Evolutionary conservation across 2,888 invertebrate species (phyloP), one percentile per base, ranked within the genome.

Genomic region (Leptopilina myrica): DNA sequence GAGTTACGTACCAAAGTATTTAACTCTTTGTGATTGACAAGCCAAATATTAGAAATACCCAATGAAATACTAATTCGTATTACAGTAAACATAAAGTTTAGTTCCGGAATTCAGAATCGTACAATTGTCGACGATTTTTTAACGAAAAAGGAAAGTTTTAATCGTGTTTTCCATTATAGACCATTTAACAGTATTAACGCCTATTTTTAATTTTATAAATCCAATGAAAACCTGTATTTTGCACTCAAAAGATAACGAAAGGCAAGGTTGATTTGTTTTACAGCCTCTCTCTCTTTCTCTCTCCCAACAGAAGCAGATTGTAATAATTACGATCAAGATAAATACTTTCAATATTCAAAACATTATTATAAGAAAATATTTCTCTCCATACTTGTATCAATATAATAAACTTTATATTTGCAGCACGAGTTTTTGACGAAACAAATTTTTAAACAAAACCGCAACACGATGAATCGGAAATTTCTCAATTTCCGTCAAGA

Each of bases 141-240:
- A 53, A 14, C n/a, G 56, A 73, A 20, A 73, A 73, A 73, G n/a
- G 26, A 73, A 73, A 73, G 26, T 73, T 26, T 43, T 56, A 53
- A 26, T 73, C 53, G 33, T 56, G 53, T 73, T 53, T 5, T 20
- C 26, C 20, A 26, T 67, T 49, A 6, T 20, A 20, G 49, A 53
- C 14, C 26, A 53, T 62, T 62, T n/a, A 73, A 73, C 33, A 33
- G 33, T 33, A 33, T 73, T 73, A n/a, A 53, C 14, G 33, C 53
- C 33, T 33, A 56, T 73, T 73, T 14, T 26, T 73, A 33, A 73
- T 56, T 26, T 9, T 33, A 3, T 33, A 53, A 69, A 69, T 14
- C 26, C 69, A 49, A 20, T 8, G 69, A 53, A 53, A 73, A 69
- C 53, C 69, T 56, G 69, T 53, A 73, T 73, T 73, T 26, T 26